Conservation (phyloP, 1,140 invertebrate genomes). For the Anadara kagoshimensis region DNA sequence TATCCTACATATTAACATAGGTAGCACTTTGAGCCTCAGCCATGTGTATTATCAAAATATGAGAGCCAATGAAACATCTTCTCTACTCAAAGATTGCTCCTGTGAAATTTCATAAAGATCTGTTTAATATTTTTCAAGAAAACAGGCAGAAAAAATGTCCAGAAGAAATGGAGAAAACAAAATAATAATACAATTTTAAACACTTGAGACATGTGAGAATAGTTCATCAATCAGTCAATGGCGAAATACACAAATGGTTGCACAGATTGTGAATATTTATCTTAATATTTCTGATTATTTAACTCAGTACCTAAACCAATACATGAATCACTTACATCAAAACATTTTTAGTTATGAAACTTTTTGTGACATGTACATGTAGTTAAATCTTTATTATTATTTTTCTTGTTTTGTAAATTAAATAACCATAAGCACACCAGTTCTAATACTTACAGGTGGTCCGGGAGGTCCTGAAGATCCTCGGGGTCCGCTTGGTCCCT, state of each 20-base stretch:
- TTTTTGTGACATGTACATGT: too few species aligned
- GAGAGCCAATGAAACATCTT: neutral
- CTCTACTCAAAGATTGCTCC: too few species aligned
- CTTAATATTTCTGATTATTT: neutral
- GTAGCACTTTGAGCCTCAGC: neutral
- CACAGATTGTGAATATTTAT: neutral
- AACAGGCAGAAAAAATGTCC: neutral
- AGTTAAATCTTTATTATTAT: too few species aligned
- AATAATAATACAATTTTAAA: neutral
- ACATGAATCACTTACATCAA: too few species aligned
- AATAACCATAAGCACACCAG: neutral
- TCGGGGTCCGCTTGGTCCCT: slow-evolving; percentile 49
- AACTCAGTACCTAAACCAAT: too few species aligned
- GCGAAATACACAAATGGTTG: too few species aligned
- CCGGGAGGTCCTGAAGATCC: slow-evolving; percentile 45
- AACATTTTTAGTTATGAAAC: too few species aligned
- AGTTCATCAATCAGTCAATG: too few species aligned
- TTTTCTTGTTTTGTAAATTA: neutral
- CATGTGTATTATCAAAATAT: neutral
- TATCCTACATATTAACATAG: neutral
- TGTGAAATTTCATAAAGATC: too few species aligned
- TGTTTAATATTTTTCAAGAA: neutral
- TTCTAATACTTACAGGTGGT: slow-evolving; percentile 38
- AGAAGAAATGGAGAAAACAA: neutral
- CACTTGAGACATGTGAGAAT: too few species aligned